Conservation (phyloP, 2,888 invertebrate species). For the Chorisops tibialis region DNA sequence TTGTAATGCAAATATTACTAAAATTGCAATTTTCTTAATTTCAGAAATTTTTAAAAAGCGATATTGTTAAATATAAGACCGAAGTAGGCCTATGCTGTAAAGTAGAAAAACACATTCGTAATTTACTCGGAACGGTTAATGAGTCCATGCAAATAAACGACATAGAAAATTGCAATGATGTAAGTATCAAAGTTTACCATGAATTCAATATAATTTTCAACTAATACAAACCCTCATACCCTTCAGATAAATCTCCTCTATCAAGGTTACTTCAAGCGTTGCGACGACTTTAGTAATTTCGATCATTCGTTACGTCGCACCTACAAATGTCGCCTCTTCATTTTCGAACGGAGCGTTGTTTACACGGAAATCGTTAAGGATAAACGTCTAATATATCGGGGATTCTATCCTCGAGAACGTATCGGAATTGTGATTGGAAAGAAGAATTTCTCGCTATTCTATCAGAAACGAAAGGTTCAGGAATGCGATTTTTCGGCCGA, state of each 20-base stretch:
- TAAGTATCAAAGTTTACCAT: conserved; percentile 30
- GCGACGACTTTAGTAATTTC: conserved; percentile 45
- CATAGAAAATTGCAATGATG: conserved; percentile 48
- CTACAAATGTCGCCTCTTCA: conserved; percentile 48
- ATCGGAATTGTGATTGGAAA: conserved; percentile 46
- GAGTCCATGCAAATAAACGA: conserved; percentile 51
- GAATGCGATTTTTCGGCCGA: conserved; percentile 49
- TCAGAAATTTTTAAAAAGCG: conserved; percentile 34
- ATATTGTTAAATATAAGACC: conserved; percentile 47
- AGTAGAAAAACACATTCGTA: conserved; percentile 48
- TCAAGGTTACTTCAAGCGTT: conserved; percentile 51
- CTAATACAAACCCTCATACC: background rate
- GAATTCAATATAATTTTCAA: background rate
- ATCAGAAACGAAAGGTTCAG: conserved; percentile 48
- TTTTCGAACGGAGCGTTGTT: conserved; percentile 50
- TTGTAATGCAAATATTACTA: no score
- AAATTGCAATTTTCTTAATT: background rate
- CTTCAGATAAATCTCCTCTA: conserved; percentile 48
- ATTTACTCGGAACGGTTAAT: conserved; percentile 46
- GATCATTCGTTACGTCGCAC: conserved; percentile 45
- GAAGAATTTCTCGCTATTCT: conserved; percentile 45
- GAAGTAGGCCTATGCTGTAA: conserved; percentile 49
- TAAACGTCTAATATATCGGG: conserved; percentile 47
- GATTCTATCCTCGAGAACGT: conserved; percentile 49
- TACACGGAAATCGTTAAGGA: conserved; percentile 50